A percentile compares a stretch with the other conserved stretches of the same genome.
Conservation (phyloP, 92 coral and sea anemone species). For the Diadumene lineata region DNA sequence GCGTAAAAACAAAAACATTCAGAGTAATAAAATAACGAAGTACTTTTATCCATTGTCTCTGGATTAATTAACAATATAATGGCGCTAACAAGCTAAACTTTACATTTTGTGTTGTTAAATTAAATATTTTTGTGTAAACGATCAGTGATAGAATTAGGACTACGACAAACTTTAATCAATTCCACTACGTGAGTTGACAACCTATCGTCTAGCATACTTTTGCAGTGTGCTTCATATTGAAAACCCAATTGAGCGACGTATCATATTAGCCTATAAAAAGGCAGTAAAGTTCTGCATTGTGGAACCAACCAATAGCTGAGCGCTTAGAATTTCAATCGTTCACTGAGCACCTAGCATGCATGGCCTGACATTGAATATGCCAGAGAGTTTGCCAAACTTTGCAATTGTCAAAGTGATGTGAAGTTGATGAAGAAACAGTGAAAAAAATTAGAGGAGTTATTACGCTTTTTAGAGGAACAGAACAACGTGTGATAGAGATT, state of each 20-base stretch:
- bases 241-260: background rate
- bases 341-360: background rate
- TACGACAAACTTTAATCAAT: background rate
- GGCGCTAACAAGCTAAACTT: background rate
- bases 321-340: background rate
- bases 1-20: background rate
- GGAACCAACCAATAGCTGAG: background rate
- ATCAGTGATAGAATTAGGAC: background rate
- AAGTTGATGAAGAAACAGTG: background rate
- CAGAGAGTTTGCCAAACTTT: slow-evolving; percentile 1
- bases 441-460: background rate
- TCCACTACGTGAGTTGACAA: background rate
- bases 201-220: background rate
- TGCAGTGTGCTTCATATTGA: background rate
- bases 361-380: background rate
- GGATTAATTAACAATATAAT: background rate
- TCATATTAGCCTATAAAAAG: background rate
- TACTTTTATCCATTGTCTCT: background rate
- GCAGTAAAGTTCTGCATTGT: background rate
- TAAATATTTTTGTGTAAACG: background rate
- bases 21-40: background rate
- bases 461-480: background rate
- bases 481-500: background rate
- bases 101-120: background rate
- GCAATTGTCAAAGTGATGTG: background rate